Base-by-base conservation (phyloP, 2,888 invertebrate species). In the Drosophila subquinaria region DNA sequence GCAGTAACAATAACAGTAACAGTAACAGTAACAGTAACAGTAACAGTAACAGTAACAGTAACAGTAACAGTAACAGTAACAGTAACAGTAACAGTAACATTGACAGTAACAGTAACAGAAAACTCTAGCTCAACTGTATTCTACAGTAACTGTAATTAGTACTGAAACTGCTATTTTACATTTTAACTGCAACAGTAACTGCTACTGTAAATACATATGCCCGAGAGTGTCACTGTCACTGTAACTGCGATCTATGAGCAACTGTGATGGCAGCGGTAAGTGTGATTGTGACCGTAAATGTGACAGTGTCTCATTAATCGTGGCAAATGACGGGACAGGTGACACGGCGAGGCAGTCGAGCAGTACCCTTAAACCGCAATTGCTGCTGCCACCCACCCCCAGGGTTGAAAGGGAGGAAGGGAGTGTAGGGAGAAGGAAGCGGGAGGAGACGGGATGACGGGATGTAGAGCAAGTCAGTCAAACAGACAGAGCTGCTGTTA, bases 291-390 rank as follows among this genome's bases (percentile, higher is more conserved):
- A 35, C 20, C 56, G 10, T 43, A 51, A 43, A 51, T 38, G 57
- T 36, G 55, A 40, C 50, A 55, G 59, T 53, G 64, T 71, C 65
- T 65, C 62, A 74, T 74, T 65, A 70, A 61, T 56, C 61, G 64
- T 60, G 69, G 51, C 52, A 69, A 64, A 64, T 45, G 50, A 52
- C 43, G 50, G 30, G 63, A 60, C 51, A 61, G 62, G 67, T 66
- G 56, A 66, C 38, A 63, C 50, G 43, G 17, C 23, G 35, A 47
- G 66, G n/a, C n/a, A n/a, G n/a, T n/a, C n/a, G n/a, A n/a, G n/a
- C n/a, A n/a, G n/a, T n/a, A 6, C 8, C 15, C 23, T 13, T 23
- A 20, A 20, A 43, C 56, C 33, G 9, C 45, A 45, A 23, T 23
- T 23, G 2, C 43, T 20, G 0, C 11, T 20, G 1, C 10, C 20